Evolutionary conservation across 2,888 invertebrate species (phyloP).

Genomic region (Fragum sueziense): DNA sequence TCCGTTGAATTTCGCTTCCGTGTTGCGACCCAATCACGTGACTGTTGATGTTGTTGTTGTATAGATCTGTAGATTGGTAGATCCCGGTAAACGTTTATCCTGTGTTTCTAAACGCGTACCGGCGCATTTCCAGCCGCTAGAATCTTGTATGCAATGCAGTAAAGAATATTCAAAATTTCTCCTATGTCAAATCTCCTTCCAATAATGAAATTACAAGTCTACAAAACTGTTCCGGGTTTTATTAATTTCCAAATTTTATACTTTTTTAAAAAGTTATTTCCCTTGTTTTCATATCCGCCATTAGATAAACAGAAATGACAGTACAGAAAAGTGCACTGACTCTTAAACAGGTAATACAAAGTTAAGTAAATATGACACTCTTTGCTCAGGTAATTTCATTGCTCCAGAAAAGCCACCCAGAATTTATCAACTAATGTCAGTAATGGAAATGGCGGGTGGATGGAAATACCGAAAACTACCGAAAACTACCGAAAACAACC

Average conservation of each 20-base stretch:
- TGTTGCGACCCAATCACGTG: not conserved
- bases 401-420: not conserved
- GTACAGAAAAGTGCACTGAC: conserved; percentile 26
- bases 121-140: no score
- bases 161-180: no score
- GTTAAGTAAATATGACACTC: not conserved
- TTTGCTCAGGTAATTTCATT: not conserved
- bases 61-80: not conserved
- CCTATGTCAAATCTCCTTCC: no score
- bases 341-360: conserved; percentile 32
- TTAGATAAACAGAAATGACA: conserved; percentile 26
- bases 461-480: not conserved
- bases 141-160: no score
- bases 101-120: no score
- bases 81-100: not conserved
- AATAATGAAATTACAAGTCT: no score
- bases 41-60: not conserved
- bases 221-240: no score
- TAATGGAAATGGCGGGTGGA: not conserved
- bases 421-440: not conserved
- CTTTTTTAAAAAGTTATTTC: conserved; percentile 10
- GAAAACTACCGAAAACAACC: no score
- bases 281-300: conserved; percentile 23
- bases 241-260: no score
- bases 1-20: not conserved